These are phyloP conservation scores for Aelia acuminata DNA, from an alignment of 2,888 invertebrate genomes.

Conservation along the genomic window DNA sequence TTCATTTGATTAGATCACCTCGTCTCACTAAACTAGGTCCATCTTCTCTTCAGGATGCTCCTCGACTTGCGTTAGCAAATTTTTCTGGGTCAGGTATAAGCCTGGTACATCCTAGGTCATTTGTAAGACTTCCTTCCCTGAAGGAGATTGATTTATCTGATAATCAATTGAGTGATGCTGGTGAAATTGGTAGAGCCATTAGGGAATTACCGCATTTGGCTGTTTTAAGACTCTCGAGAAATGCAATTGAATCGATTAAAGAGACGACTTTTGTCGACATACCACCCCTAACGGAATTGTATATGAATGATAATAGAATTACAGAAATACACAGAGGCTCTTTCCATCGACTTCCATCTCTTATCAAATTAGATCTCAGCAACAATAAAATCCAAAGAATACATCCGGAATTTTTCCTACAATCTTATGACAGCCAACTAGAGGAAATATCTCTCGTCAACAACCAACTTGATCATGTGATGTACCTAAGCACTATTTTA, in stretches of 20 bases:
- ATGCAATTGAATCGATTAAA: constrained; percentile 78
- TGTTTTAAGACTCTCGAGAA: constrained; percentile 79
- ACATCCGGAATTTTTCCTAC: constrained; percentile 86
- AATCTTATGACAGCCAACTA: constrained; percentile 73
- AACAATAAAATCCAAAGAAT: constrained; percentile 82
- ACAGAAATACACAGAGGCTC: constrained; percentile 75
- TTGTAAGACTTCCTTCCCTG: constrained; percentile 80
- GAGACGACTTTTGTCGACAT: constrained; percentile 87
- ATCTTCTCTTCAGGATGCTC: constrained; percentile 79
- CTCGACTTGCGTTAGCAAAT: constrained; percentile 80
- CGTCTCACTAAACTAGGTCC: constrained; percentile 80
- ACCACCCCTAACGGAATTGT: constrained; percentile 78
- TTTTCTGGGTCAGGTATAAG: constrained; percentile 83
- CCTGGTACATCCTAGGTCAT: constrained; percentile 83
- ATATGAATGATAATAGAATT: constrained; percentile 74
- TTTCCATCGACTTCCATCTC: constrained; percentile 82
- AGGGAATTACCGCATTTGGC: constrained; percentile 83
- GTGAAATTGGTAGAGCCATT: constrained; percentile 83
- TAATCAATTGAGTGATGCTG: constrained; percentile 83
- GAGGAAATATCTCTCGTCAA: constrained; percentile 84
- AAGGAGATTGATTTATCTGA: constrained; percentile 79
- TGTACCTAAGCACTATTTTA: constrained; percentile 71
- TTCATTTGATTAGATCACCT: constrained; percentile 79
- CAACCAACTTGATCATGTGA: constrained; percentile 83
- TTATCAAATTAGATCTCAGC: constrained; percentile 82